phyloP scores from a whole-genome alignment of 2,888 invertebrate genomes.

The Luperina testacea region DNA sequence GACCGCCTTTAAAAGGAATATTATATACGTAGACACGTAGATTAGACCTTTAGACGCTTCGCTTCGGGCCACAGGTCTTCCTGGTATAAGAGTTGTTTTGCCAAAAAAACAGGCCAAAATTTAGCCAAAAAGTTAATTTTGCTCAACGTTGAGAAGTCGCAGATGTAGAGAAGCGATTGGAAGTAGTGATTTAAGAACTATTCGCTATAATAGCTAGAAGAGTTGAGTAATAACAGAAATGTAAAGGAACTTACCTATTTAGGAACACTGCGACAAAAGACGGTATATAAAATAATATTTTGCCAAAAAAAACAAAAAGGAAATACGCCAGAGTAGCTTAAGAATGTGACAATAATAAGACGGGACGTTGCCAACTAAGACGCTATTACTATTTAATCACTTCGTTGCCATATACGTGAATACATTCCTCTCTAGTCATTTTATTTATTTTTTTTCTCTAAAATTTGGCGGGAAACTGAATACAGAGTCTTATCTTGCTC shows the following conservation, averaged over 20 bases:
- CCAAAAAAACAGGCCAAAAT: slow-evolving; percentile 85
- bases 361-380: slow-evolving; percentile 84
- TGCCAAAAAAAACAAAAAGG: slow-evolving; percentile 64
- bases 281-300: slow-evolving; percentile 59
- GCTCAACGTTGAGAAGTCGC: slow-evolving; percentile 62
- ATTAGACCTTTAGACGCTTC: slow-evolving; percentile 87
- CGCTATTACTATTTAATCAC: slow-evolving; percentile 72
- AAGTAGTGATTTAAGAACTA: slow-evolving; percentile 31
- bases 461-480: slow-evolving; percentile 76
- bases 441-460: slow-evolving; percentile 62
- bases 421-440: slow-evolving; percentile 90
- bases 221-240: slow-evolving; percentile 43
- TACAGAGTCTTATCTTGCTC: slow-evolving; percentile 85
- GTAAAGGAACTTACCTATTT: slow-evolving; percentile 36
- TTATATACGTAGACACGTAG: slow-evolving; percentile 85
- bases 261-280: slow-evolving; percentile 51
- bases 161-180: slow-evolving; percentile 25
- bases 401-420: slow-evolving; percentile 79
- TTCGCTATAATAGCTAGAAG: slow-evolving; percentile 14
- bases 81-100: slow-evolving; percentile 79
- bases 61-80: slow-evolving; percentile 87
- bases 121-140: slow-evolving; percentile 67
- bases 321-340: slow-evolving; percentile 81
- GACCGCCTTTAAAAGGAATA: slow-evolving; percentile 78
- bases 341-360: slow-evolving; percentile 87